Evolutionary conservation across 2,888 invertebrate species (phyloP), one percentile per base, ranked within the genome.

Genomic region (Agapostemon virescens): DNA sequence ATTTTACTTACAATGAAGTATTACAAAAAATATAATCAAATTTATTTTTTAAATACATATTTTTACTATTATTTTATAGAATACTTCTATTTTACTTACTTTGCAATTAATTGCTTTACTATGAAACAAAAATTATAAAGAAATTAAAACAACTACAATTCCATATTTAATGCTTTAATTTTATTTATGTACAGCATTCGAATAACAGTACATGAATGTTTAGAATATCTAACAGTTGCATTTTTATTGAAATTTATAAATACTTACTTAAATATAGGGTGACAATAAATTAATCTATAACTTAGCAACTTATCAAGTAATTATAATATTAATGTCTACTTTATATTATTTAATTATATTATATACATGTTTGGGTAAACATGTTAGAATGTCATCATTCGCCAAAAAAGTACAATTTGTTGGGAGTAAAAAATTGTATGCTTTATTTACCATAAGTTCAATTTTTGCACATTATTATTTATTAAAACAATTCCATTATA

Each of bases 401-500:
- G 7, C 52, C 23, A 38, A 38, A 55, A 17, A 23, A 3, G 36
- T 49, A 17, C n/a, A 38, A 42, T 30, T 40, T 55, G 13, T 17
- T 20, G 15, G 23, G 20, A 17, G 23, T n/a, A 55, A 7, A 26
- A 70, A 67, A 67, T 26, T 20, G 2, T 17, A 66, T 9, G 1
- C 11, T 7, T 66, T 17, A 67, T 30, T 45, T 45, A 2, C 17
- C 17, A 23, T 40, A 42, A 66, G 23, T 36, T 55, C 36, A 55
- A 70, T 70, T 30, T 72, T 69, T 74, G 30, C n/a, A 33, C 52
- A 55, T 33, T 36, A 42, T n/a, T 79, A 77, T 75, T 81, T 73
- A 82, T 82, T 81, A 73, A 82, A 82, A 81, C 63, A 82, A 70
- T 33, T 66, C 69, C 45, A 70, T 69, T 81, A 63, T 82, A 77